Evolutionary conservation across 2,888 invertebrate species (phyloP).

Genomic region (Perdita meconis): DNA sequence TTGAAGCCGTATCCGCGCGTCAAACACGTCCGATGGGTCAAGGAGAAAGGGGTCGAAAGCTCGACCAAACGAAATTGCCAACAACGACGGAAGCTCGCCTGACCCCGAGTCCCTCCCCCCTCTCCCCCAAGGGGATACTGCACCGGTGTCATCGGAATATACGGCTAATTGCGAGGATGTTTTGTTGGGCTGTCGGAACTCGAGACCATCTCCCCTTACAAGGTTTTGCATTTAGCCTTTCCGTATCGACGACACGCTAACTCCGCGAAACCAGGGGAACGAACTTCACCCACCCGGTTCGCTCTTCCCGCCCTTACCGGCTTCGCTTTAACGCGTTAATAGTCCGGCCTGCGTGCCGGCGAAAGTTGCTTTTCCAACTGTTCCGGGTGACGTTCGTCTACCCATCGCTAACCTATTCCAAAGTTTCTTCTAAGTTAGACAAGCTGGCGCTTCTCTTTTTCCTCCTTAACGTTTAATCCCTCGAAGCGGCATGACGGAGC

Average conservation of each 20-base stretch:
- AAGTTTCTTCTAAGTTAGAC: neutral
- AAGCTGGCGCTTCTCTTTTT: neutral
- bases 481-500: too few species aligned
- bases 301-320: conserved; percentile 13
- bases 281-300: conserved; percentile 30
- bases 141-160: conserved; percentile 81
- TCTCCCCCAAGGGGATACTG: conserved; percentile 72
- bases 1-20: neutral
- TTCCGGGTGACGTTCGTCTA: neutral
- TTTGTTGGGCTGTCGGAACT: conserved; percentile 79
- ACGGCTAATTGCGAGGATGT: conserved; percentile 82
- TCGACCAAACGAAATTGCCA: conserved; percentile 61
- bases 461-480: neutral
- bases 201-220: conserved; percentile 79
- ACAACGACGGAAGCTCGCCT: conserved; percentile 48
- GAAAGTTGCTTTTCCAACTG: conserved; percentile 33
- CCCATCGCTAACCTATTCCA: conserved; percentile 2
- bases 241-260: conserved; percentile 69
- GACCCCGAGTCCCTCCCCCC: neutral
- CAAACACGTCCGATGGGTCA: conserved; percentile 13
- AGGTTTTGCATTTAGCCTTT: conserved; percentile 83
- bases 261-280: conserved; percentile 50
- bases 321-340: conserved; percentile 48
- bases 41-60: conserved; percentile 37
- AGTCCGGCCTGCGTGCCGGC: conserved; percentile 14